Conservation (phyloP, 2,797 vertebrate species). For the Lophotriccus pileatus region DNA sequence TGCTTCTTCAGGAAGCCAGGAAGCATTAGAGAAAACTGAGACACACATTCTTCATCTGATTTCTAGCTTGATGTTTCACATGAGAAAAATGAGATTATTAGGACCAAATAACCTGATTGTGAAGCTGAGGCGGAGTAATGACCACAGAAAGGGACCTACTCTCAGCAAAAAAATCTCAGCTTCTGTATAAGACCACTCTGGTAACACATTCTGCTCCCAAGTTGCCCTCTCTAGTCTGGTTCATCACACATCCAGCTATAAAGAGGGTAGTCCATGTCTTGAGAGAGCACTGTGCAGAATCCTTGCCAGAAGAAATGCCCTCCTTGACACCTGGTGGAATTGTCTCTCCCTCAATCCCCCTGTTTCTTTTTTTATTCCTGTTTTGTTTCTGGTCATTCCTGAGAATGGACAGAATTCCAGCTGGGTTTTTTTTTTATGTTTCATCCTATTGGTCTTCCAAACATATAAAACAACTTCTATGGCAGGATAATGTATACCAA, state of each 20-base stretch:
- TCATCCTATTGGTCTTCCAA: background rate
- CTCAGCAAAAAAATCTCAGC: background rate
- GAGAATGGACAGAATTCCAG: background rate
- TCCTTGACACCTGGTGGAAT: background rate
- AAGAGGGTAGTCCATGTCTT: rapidly evolving
- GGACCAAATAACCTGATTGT: background rate
- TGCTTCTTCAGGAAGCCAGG: background rate
- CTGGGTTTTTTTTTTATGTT: background rate
- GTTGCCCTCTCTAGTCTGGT: background rate
- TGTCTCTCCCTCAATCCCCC: rapidly evolving
- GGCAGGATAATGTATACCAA: background rate
- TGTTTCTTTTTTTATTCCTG: rapidly evolving
- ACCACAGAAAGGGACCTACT: background rate
- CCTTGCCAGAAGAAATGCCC: background rate
- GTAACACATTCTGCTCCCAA: background rate
- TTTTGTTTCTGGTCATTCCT: background rate
- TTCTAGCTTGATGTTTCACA: background rate
- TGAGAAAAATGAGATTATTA: background rate
- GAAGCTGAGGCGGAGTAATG: background rate
- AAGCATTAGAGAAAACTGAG: background rate
- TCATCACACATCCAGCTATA: background rate
- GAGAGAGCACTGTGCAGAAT: background rate
- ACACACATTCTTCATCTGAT: background rate
- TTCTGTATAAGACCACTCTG: rapidly evolving
- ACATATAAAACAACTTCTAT: background rate